These are phyloP conservation scores for Benitochromis conjunctus DNA, from an alignment of 2,113 vertebrate genomes.

Conservation along the genomic window DNA sequence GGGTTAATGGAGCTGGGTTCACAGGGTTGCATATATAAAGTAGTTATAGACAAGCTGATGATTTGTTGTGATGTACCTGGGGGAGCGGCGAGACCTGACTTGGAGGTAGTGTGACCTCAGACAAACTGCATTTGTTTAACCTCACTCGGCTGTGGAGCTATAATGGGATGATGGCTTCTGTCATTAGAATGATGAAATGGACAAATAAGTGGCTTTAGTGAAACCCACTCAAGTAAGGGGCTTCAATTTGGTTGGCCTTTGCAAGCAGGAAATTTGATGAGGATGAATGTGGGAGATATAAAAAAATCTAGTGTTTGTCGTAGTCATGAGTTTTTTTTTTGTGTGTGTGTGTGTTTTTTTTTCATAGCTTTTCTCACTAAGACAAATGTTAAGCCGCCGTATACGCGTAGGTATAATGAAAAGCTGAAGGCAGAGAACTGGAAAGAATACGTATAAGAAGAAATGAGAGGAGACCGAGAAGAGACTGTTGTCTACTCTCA, in stretches of 20 bases:
- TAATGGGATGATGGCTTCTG: slow-evolving; percentile 69
- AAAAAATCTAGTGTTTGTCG: slow-evolving; percentile 23
- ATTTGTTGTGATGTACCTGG: slow-evolving; percentile 57
- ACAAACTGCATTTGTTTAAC: slow-evolving; percentile 70
- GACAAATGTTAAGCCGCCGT: slow-evolving; percentile 49
- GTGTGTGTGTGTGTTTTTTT: not conserved
- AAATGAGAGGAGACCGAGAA: not conserved
- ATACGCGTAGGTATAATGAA: slow-evolving; percentile 58
- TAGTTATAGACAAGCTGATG: slow-evolving; percentile 65
- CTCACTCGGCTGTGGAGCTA: slow-evolving; percentile 61
- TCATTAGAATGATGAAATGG: slow-evolving; percentile 80
- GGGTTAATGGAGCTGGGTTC: slow-evolving; percentile 56
- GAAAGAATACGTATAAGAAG: not conserved
- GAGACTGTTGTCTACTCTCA: slow-evolving; percentile 29
- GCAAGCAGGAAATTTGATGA: slow-evolving; percentile 38
- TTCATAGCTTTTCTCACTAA: slow-evolving; percentile 25
- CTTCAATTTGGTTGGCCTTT: slow-evolving; percentile 74
- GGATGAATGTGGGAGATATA: slow-evolving; percentile 18
- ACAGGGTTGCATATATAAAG: slow-evolving; percentile 46
- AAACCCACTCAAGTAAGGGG: slow-evolving; percentile 65
- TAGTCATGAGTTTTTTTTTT: not conserved
- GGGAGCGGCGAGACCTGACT: slow-evolving; percentile 47
- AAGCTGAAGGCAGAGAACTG: slow-evolving; percentile 2
- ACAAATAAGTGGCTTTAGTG: slow-evolving; percentile 74
- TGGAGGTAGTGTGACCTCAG: slow-evolving; percentile 61